phyloP scores from a whole-genome alignment of 2,113 vertebrate genomes.

The Eudyptes chrysolophus region DNA sequence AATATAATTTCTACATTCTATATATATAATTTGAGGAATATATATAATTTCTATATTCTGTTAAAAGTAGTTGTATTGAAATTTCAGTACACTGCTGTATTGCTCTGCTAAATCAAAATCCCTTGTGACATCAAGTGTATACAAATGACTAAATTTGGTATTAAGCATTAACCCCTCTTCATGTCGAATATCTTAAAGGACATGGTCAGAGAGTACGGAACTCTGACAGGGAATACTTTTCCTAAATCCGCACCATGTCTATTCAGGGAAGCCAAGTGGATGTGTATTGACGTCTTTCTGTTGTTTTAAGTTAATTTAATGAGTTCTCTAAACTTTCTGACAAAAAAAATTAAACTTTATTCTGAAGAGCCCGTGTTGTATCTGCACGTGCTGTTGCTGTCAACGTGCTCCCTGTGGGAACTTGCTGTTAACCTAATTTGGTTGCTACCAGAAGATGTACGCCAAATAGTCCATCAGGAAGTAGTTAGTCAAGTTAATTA shows the following conservation, averaged over 20 bases:
- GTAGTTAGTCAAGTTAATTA: background rate
- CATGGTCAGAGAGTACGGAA: background rate
- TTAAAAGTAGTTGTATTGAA: background rate
- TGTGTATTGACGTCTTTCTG: background rate
- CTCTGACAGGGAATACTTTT: background rate
- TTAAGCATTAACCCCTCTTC: background rate
- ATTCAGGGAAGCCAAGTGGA: background rate
- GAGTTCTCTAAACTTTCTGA: background rate
- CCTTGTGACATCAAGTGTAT: background rate
- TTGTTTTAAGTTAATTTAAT: background rate
- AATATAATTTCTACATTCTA: background rate
- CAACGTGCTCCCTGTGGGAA: background rate
- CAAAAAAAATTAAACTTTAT: background rate
- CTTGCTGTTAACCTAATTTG: background rate
- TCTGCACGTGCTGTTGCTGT: background rate
- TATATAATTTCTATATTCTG: background rate
- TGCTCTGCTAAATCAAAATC: background rate
- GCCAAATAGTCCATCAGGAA: background rate
- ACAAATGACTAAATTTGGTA: background rate
- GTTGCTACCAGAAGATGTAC: background rate
- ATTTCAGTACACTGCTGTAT: background rate
- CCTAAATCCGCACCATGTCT: background rate
- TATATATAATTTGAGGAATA: background rate
- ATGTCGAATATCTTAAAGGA: background rate
- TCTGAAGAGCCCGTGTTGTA: background rate